Evolutionary conservation across 1,140 invertebrate genomes (phyloP), one percentile per base, ranked within the genome.

Genomic region (Drosophila oshimai): DNA sequence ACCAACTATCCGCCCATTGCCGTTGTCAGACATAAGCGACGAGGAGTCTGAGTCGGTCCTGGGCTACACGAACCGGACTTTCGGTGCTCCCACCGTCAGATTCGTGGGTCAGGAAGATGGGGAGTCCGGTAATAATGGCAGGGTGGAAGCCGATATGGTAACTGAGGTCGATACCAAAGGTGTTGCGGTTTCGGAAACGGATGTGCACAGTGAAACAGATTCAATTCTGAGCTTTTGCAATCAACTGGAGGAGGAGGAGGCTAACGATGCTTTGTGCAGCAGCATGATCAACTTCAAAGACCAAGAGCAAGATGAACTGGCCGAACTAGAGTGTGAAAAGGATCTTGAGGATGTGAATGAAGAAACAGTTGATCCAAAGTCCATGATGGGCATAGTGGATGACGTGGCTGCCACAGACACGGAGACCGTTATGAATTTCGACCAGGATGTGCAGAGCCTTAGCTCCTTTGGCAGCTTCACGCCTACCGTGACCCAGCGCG

Each of bases 51-150:
- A 39, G 4, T 64, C 61, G 1, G 9, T 68, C 18, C 9, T 54
- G 22, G 54, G 67, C 15, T 86, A 75, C 22, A 80, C 65, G 4
- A 47, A 57, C 57, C 81, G 75, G 29, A 73, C 80, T 5, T 55
- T 44, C 20, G 37, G 31, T 2, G 65, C 81, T n/a, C 45, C 71
- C 15, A 86, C 80, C 9, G 80, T 87, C 6, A 64, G 80, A 5
- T 81, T 49, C 26, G 26, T 75, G 20, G 55, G 75, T 7, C 57
- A 77, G 12, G 45, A 26, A 0, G 55, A 68, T 2, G 39, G 49
- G 0, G 39, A 57, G 4, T 4, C 6, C 6, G 50, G 44, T 7
- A 6, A 4, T 10, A 29, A 49, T 5, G n/a, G n/a, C 4, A 42
- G 17, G 4, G n/a, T 13, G 1, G 58, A 67, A 0, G 12, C 24